These are phyloP conservation scores for Noturus placidus DNA, from an alignment of 2,113 vertebrate species.

Conservation along the genomic window DNA sequence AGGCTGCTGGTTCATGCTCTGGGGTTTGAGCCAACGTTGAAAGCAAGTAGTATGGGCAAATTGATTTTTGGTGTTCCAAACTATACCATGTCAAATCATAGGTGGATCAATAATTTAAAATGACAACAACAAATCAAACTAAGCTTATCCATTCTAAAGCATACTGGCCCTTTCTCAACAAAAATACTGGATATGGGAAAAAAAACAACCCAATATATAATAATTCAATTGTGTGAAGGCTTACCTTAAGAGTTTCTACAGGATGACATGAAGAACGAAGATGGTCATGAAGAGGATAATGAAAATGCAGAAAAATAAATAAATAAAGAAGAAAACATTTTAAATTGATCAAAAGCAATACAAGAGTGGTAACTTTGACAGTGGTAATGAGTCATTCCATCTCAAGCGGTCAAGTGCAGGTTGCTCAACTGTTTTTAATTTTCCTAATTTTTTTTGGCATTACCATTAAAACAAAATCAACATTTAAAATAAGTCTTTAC, in stretches of 20 bases:
- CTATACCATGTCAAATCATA: not conserved
- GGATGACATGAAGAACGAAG: conserved; percentile 37
- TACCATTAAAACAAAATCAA: too few species aligned
- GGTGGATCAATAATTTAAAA: not conserved
- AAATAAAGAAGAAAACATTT: conserved; percentile 57
- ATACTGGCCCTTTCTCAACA: not conserved
- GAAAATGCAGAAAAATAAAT: not conserved
- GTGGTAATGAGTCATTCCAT: not conserved
- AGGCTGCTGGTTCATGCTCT: not conserved
- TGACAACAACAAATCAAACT: not conserved
- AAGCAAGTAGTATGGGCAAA: not conserved
- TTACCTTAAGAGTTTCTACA: conserved; percentile 76
- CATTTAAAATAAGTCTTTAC: too few species aligned
- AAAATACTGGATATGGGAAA: not conserved
- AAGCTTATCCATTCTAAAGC: conserved; percentile 12
- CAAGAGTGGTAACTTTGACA: not conserved
- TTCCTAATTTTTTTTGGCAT: too few species aligned
- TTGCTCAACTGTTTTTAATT: too few species aligned
- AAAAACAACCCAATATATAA: not conserved
- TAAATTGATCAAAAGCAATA: not conserved
- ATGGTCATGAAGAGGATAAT: not conserved
- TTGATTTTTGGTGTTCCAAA: not conserved
- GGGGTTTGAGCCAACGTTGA: not conserved
- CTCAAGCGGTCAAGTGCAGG: too few species aligned
- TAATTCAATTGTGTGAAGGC: conserved; percentile 44